Conservation (phyloP, 1,140 invertebrate genomes). For the Drosophila repleta region DNA sequence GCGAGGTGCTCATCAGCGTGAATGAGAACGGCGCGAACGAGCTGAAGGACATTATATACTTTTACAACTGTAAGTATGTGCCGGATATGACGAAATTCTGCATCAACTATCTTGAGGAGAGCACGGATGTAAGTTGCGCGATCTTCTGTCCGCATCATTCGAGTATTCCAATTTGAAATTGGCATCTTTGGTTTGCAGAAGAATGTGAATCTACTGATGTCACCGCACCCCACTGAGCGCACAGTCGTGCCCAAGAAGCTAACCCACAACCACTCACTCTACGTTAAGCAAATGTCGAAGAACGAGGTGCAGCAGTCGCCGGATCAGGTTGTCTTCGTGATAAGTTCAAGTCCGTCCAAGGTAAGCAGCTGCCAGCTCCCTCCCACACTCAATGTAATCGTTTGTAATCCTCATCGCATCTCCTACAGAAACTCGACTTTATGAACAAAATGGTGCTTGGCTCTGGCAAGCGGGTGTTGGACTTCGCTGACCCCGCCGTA, state of each 20-base stretch:
- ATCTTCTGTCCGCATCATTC: not conserved
- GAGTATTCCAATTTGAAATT: not conserved
- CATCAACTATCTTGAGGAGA: conserved; percentile 87
- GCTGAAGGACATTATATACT: conserved; percentile 95
- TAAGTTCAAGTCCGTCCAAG: conserved; percentile 95
- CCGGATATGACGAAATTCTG: conserved; percentile 92
- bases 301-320: conserved; percentile 81
- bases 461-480: conserved; percentile 55
- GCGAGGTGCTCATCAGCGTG: conserved; percentile 91
- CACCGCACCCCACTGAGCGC: conserved; percentile 90
- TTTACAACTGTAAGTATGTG: conserved; percentile 96
- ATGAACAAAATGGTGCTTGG: conserved; percentile 72
- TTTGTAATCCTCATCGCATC: not conserved
- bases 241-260: conserved; percentile 87
- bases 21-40: conserved; percentile 84
- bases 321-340: conserved; percentile 90
- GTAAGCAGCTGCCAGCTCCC: too few species aligned
- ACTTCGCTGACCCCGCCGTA: conserved; percentile 52
- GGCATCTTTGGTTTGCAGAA: conserved; percentile 4
- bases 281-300: conserved; percentile 88
- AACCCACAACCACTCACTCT: conserved; percentile 88
- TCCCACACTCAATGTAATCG: not conserved
- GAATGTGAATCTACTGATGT: conserved; percentile 87
- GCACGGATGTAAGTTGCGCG: conserved; percentile 83
- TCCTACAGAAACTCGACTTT: conserved; percentile 49